Evolutionary conservation across 2,888 invertebrate species (phyloP).

Genomic region (Craniophora ligustri): DNA sequence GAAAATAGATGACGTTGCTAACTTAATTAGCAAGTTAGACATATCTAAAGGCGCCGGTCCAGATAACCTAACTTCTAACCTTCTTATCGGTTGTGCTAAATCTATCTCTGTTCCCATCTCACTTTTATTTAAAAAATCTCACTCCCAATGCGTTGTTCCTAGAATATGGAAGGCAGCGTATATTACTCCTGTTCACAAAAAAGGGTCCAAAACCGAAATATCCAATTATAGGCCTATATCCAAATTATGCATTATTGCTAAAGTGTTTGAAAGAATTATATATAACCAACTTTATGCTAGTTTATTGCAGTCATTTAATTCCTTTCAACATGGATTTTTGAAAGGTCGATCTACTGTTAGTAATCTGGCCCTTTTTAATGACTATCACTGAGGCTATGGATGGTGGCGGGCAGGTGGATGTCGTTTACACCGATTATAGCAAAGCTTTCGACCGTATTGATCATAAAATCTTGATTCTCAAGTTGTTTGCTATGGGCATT

Average conservation of each 20-base stretch:
- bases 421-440: neutral
- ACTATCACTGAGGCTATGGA: neutral
- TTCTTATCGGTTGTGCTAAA: neutral
- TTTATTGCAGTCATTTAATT: neutral
- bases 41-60: neutral
- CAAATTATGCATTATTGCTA: neutral
- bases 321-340: neutral
- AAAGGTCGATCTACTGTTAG: neutral
- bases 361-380: neutral
- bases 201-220: neutral
- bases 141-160: neutral
- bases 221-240: neutral
- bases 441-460: too few relatives aligned
- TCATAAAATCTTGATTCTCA: neutral
- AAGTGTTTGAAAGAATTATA: neutral
- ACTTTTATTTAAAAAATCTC: neutral
- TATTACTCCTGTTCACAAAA: neutral
- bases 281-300: neutral
- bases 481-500: neutral
- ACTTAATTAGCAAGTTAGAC: neutral
- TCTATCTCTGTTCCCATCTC: neutral
- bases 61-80: neutral
- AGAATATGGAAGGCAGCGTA: neutral
- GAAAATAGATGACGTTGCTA: neutral
- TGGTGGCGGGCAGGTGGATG: neutral